phyloP scores from a whole-genome alignment of 2,113 vertebrate species.

The Nycticorax nycticorax region DNA sequence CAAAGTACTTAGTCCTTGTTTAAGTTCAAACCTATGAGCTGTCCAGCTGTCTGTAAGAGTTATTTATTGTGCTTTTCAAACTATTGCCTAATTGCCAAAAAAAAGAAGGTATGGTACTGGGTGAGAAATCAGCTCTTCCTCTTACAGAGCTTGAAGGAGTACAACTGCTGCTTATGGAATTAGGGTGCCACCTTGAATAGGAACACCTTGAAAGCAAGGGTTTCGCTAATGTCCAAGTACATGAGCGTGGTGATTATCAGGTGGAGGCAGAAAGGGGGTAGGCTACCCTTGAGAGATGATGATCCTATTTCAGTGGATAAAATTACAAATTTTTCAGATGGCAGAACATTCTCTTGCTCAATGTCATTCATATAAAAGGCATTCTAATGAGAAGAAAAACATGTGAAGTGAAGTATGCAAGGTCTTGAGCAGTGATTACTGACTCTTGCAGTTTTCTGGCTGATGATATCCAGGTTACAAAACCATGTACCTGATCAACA shows the following conservation, averaged over 20 bases:
- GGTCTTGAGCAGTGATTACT: neutral
- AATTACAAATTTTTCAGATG: neutral
- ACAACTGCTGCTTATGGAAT: neutral
- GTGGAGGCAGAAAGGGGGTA: neutral
- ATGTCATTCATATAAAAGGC: neutral
- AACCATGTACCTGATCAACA: neutral
- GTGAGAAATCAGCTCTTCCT: neutral
- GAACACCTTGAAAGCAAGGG: neutral
- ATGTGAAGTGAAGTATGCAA: neutral
- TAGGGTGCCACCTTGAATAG: neutral
- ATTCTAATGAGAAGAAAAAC: neutral
- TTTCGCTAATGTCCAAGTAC: neutral
- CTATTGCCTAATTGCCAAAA: neutral
- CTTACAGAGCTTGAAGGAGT: neutral
- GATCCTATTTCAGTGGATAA: neutral
- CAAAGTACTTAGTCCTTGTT: neutral
- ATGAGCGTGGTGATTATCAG: neutral
- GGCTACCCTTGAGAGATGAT: neutral
- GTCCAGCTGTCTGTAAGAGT: neutral
- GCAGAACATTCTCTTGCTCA: conserved; percentile 3
- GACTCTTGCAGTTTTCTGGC: neutral
- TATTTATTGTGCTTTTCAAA: neutral
- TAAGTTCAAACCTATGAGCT: neutral
- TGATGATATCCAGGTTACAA: neutral
- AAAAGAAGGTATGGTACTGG: neutral